Evolutionary conservation across 2,797 vertebrate species (phyloP).

Genomic region (Chiroxiphia lanceolata): DNA sequence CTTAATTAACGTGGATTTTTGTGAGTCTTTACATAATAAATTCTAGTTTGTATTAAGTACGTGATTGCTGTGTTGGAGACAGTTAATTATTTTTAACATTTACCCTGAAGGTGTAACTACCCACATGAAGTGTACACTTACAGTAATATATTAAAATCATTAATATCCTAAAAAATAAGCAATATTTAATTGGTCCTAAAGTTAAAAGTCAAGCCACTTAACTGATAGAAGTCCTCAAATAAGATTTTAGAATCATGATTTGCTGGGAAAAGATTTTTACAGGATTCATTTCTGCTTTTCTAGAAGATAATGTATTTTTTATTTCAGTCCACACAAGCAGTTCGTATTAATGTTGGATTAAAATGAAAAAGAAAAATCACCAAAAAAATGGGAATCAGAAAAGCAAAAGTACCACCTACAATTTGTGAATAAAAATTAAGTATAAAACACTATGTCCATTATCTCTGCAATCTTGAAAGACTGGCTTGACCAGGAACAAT

Average conservation of each 20-base stretch:
- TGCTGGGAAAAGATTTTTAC: background rate
- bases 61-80: background rate
- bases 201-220: background rate
- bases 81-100: background rate
- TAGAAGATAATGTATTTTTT: background rate
- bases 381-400: background rate
- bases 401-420: background rate
- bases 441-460: background rate
- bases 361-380: background rate
- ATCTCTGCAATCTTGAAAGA: background rate
- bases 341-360: background rate
- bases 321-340: background rate
- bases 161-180: background rate
- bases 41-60: background rate
- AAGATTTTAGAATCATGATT: background rate
- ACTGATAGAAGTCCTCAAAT: background rate
- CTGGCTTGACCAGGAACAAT: slow-evolving; percentile 6
- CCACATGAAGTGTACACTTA: background rate
- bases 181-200: background rate
- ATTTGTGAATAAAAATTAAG: background rate
- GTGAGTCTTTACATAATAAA: background rate
- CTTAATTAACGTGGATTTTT: background rate
- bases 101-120: background rate
- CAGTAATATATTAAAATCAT: background rate
- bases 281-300: background rate